These are phyloP conservation scores for Nysson spinosus DNA, from an alignment of 2,888 invertebrate genomes.

Conservation along the genomic window DNA sequence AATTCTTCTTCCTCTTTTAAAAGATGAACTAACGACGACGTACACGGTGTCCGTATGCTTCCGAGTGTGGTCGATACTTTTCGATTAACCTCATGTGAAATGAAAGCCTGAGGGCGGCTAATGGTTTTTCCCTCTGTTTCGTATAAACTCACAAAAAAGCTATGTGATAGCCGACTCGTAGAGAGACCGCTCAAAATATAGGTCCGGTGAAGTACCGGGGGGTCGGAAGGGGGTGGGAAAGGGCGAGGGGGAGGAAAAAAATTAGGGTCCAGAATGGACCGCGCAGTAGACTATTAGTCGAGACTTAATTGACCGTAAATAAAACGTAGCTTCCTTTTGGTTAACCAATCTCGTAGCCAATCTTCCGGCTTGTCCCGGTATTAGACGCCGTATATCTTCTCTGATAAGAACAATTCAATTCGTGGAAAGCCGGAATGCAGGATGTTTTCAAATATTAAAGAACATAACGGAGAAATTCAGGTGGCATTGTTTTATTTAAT, in stretches of 20 bases:
- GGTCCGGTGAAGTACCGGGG: slow-evolving; percentile 2
- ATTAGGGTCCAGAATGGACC: slow-evolving; percentile 27
- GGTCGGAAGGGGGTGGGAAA: not conserved
- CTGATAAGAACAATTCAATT: slow-evolving; percentile 6
- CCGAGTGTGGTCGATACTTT: slow-evolving; percentile 46
- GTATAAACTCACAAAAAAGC: slow-evolving; percentile 40
- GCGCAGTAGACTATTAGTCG: slow-evolving; percentile 45
- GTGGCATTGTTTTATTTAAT: no score
- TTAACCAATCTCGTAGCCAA: slow-evolving; percentile 35
- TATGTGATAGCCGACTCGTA: slow-evolving; percentile 32
- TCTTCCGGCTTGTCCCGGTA: slow-evolving; percentile 22
- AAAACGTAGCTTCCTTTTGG: slow-evolving; percentile 45
- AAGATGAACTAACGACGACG: no score
- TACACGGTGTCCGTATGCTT: slow-evolving; percentile 14
- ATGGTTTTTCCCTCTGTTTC: slow-evolving; percentile 49
- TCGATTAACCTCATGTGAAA: slow-evolving; percentile 54
- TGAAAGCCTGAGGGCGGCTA: slow-evolving; percentile 50
- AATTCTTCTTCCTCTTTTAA: no score
- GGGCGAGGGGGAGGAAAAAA: no score
- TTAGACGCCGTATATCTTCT: not conserved
- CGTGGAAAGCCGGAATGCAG: no score
- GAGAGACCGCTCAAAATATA: slow-evolving; percentile 33
- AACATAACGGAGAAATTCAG: no score
- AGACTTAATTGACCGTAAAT: slow-evolving; percentile 60
- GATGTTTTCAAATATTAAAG: no score